Evolutionary conservation across 1,140 invertebrate species (phyloP).

Genomic region (Leptestheria dahalacensis): DNA sequence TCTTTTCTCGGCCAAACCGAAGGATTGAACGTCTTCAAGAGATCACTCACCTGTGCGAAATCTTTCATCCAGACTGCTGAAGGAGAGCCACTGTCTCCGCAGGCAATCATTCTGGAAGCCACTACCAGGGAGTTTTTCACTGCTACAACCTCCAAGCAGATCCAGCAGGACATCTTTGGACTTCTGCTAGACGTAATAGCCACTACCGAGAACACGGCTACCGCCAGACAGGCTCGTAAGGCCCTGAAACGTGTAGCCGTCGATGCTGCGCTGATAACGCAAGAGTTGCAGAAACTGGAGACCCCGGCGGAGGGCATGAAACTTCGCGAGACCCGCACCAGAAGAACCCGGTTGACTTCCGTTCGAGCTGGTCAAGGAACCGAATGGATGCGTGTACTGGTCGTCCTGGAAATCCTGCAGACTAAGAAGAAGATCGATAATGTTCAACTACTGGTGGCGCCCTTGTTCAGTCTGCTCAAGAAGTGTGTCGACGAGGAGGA

Average conservation of each 20-base stretch:
- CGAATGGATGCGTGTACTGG: constrained; percentile 57
- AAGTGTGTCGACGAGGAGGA: constrained; percentile 64
- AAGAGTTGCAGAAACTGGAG: constrained; percentile 19
- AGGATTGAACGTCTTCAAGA: constrained; percentile 4
- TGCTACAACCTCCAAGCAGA: constrained; percentile 21
- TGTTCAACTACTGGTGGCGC: constrained; percentile 43
- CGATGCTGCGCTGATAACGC: constrained; percentile 36
- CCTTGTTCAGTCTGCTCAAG: constrained; percentile 66
- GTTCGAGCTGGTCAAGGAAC: constrained; percentile 1
- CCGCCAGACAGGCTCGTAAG: constrained; percentile 33
- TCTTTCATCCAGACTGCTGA: background rate
- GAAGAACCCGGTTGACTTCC: background rate
- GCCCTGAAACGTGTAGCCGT: constrained; percentile 51
- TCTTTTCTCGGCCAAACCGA: background rate
- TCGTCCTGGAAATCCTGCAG: constrained; percentile 69
- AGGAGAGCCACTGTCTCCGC: constrained; percentile 8
- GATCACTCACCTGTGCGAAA: background rate
- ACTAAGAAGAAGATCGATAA: constrained; percentile 58
- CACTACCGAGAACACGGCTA: constrained; percentile 15
- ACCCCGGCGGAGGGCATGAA: background rate
- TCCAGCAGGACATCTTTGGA: constrained; percentile 26
- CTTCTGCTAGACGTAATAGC: constrained; percentile 28
- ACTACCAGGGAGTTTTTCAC: constrained; percentile 27
- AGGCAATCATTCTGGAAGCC: constrained; percentile 9
- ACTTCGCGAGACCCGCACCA: background rate